phyloP scores from a whole-genome alignment of 2,888 invertebrate genomes.

The Pyrrhosoma nymphula region DNA sequence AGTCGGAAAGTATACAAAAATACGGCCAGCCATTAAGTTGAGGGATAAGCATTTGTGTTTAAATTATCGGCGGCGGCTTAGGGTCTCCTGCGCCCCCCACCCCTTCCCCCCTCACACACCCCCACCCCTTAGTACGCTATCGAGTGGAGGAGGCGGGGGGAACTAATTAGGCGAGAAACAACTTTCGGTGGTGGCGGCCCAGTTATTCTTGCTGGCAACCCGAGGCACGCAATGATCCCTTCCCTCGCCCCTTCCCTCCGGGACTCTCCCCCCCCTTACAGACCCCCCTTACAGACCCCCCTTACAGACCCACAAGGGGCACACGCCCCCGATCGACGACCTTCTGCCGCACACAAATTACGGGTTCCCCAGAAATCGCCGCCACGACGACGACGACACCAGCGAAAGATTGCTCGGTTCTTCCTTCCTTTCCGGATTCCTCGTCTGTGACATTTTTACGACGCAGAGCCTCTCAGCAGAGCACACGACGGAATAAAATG shows the following conservation, averaged over 20 bases:
- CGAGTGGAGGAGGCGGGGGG: not conserved
- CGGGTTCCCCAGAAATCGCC: not conserved
- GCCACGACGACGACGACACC: not conserved
- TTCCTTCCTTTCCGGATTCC: not conserved
- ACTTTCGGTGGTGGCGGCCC: constrained; percentile 34
- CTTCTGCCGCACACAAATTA: not conserved
- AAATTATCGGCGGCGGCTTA: not conserved
- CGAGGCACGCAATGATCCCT: too few species aligned
- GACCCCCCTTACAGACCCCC: not conserved
- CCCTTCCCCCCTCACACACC: too few species aligned
- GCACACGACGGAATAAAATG: not conserved
- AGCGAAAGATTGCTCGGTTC: not conserved
- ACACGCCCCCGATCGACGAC: not conserved
- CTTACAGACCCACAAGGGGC: not conserved
- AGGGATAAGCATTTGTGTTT: not conserved
- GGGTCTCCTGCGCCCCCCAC: not conserved
- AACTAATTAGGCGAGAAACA: constrained; percentile 58
- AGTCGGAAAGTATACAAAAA: too few species aligned
- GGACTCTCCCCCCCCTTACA: not conserved
- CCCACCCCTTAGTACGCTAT: not conserved
- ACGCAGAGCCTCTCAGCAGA: not conserved
- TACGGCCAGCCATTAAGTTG: too few species aligned
- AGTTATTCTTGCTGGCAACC: not conserved
- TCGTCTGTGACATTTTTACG: not conserved
- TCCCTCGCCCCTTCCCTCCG: too few species aligned